Evolutionary conservation across 1,140 invertebrate genomes (phyloP).

Genomic region (Solen grandis): DNA sequence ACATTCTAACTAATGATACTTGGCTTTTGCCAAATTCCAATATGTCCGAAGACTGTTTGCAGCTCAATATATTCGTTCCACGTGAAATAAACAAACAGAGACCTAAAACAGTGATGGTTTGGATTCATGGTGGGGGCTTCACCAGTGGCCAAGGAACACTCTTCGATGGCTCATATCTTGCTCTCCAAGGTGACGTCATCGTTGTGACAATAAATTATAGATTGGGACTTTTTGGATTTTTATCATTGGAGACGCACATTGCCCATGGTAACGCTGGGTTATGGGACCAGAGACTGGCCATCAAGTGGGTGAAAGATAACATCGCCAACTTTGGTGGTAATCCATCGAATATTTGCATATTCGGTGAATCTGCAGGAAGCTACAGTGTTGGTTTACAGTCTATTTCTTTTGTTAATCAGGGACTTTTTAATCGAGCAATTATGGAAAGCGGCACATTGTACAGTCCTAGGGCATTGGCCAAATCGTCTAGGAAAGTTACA

Average conservation of each 20-base stretch:
- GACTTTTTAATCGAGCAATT: constrained; percentile 49
- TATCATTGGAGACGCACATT: constrained; percentile 77
- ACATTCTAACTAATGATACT: constrained; percentile 18
- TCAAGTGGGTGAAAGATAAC: constrained; percentile 89
- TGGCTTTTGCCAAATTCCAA: constrained; percentile 32
- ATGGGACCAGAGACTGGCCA: constrained; percentile 92
- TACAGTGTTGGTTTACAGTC: constrained; percentile 93
- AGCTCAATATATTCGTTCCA: constrained; percentile 93
- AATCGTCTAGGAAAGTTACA: not conserved
- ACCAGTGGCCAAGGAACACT: constrained; percentile 93
- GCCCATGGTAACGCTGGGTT: constrained; percentile 77
- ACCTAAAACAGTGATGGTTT: constrained; percentile 90
- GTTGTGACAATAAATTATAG: constrained; percentile 89
- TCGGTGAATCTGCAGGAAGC: constrained; percentile 96
- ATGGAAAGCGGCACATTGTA: constrained; percentile 45
- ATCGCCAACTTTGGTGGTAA: constrained; percentile 94
- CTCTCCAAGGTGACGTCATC: constrained; percentile 89
- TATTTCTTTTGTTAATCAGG: constrained; percentile 38
- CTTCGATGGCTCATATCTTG: constrained; percentile 90
- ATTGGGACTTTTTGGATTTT: constrained; percentile 92
- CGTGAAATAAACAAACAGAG: constrained; percentile 70
- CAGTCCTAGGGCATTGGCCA: constrained; percentile 22
- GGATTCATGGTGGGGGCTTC: constrained; percentile 98
- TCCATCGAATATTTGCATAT: constrained; percentile 94
- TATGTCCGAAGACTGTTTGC: constrained; percentile 92